A percentile compares a stretch with the other conserved stretches of the same genome.
Conservation (phyloP, 2,113 vertebrate species). For the Cisticola juncidis region DNA sequence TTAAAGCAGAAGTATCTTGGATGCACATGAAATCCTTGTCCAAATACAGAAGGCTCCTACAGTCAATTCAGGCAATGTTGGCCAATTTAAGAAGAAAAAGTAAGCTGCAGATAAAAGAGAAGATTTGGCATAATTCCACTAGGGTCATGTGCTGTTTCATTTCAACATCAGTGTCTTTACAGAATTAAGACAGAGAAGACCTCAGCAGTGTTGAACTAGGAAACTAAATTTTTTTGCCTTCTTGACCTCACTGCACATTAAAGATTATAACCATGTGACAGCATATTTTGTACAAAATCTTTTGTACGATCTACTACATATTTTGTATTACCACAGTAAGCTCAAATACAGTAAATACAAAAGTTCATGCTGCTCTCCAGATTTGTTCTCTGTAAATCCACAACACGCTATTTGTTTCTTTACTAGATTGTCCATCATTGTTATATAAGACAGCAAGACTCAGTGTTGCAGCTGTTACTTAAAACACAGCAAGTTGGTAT, state of each 20-base stretch:
- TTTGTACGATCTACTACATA: background rate
- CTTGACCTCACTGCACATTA: background rate
- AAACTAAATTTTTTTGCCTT: background rate
- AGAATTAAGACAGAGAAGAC: background rate
- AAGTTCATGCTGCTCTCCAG: background rate
- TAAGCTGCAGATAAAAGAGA: conserved; percentile 12
- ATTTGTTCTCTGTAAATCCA: background rate
- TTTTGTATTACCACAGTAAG: background rate
- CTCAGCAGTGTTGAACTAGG: background rate
- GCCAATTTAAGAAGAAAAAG: background rate
- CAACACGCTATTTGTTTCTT: background rate
- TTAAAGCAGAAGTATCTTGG: background rate
- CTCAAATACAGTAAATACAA: background rate
- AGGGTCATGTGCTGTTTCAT: background rate
- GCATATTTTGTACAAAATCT: background rate
- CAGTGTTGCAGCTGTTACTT: background rate
- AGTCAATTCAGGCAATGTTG: background rate
- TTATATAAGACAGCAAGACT: background rate
- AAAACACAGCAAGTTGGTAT: background rate
- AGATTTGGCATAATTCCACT: conserved; percentile 8
- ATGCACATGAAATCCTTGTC: background rate
- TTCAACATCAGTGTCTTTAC: background rate
- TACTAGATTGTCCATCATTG: background rate
- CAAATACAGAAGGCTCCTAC: background rate
- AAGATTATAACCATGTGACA: background rate